Evolutionary conservation across 2,888 invertebrate genomes (phyloP), one percentile per base, ranked within the genome.

Genomic region (Mythimna lalbum): DNA sequence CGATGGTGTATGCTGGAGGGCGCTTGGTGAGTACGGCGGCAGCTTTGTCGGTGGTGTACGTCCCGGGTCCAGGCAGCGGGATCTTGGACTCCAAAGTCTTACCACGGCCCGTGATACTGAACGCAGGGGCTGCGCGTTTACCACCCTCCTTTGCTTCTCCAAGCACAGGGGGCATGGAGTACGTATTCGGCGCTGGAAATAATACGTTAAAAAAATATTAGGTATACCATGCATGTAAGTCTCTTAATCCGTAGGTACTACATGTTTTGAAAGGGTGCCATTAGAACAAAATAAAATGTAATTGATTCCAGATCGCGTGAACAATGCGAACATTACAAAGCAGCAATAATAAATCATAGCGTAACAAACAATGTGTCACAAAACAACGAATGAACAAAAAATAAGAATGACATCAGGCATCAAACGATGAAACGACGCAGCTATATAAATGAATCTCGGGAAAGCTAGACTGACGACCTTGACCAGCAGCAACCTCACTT

Each of bases 1-100:
- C 98, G 96, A 99, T 98, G 49, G 98, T 98, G 92, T 98, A 99
- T 43, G 98, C 97, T 0, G 99, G 99, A 17, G 98, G 97, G 78
- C 96, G 93, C 77, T 92, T 94, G 4, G 87, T 87, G 14, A 95
- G 87, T 21, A 92, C 95, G 21, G 94, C 86, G 0, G 93, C 90
- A 19, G 96, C 96, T 77, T 96, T 96, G 69, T 97, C 96, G n/a
- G 97, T 96, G 60, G 97, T 96, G 82, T 97, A 97, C 0, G 98
- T 97, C 56, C 98, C 98, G 14, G 99, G 99, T 53, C 99, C 99
- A 12, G 99, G 99, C 82, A 97, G 96, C 0, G 93, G 91, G 3
- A 87, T 88, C 80, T 93, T 95, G 14, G 89, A 83, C 63, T 93
- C 95, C 10, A 85, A 73, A 21, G 96, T 96, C 90, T 98, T 98